Conservation (phyloP, 2,888 invertebrate species). For the Chirona hameri region DNA sequence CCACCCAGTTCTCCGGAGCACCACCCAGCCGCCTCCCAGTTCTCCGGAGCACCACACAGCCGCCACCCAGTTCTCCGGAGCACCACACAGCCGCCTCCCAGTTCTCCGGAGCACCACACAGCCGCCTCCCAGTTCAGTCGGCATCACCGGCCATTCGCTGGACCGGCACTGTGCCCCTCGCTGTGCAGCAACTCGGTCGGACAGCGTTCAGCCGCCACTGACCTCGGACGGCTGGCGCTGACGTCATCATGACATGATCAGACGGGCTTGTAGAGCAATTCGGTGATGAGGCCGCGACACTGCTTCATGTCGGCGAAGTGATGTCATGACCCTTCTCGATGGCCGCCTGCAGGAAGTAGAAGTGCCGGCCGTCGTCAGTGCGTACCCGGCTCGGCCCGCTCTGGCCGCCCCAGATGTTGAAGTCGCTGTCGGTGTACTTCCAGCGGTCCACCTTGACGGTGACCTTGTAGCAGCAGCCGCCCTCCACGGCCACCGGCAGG, state of each 20-base stretch:
- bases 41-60: no score
- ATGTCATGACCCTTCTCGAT: slow-evolving; percentile 35
- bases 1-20: no score
- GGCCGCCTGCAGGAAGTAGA: slow-evolving; percentile 39
- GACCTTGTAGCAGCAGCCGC: slow-evolving; percentile 40
- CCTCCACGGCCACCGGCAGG: slow-evolving; percentile 37
- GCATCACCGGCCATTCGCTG: no score
- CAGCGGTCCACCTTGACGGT: slow-evolving; percentile 22
- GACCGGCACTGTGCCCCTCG: no score
- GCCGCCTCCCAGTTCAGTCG: no score
- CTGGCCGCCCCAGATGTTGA: slow-evolving; percentile 39
- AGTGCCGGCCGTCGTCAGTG: slow-evolving; percentile 35
- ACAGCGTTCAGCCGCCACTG: no score
- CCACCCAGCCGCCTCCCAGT: no score
- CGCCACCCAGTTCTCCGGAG: no score
- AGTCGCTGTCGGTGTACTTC: slow-evolving; percentile 32
- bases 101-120: no score
- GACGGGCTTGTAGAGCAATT: slow-evolving; percentile 37
- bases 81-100: no score
- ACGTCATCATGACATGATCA: not conserved
- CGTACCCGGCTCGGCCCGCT: slow-evolving; percentile 35
- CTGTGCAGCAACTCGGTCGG: no score
- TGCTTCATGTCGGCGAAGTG: not conserved
- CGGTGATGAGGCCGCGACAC: slow-evolving; percentile 36
- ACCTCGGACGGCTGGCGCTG: no score